Conservation (phyloP, 2,797 vertebrate genomes). For the Mus spretus region DNA sequence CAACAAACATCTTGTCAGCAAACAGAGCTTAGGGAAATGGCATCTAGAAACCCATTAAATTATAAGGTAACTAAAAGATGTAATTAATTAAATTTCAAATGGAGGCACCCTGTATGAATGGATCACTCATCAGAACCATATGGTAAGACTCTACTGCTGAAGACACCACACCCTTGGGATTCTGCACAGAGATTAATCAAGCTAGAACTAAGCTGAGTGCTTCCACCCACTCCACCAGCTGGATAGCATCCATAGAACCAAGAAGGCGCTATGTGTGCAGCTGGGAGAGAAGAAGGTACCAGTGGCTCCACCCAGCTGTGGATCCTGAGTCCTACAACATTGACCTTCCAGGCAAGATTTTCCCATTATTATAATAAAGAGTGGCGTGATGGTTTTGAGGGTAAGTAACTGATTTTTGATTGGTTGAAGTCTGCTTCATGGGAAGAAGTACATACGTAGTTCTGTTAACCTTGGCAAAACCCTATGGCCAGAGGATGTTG, state of each 20-base stretch:
- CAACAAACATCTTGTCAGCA: not conserved
- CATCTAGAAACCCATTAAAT: not conserved
- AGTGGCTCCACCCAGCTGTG: not conserved
- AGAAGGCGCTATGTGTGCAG: not conserved
- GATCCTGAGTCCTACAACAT: not conserved
- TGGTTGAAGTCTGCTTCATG: not conserved
- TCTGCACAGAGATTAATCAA: not conserved
- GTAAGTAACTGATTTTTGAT: not conserved
- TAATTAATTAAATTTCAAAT: not conserved
- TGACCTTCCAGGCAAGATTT: not conserved
- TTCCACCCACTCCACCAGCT: not conserved
- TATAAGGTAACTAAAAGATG: not conserved
- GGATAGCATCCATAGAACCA: not conserved
- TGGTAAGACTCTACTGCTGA: not conserved
- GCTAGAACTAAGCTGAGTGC: not conserved
- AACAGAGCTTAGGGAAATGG: not conserved
- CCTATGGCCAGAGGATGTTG: not conserved
- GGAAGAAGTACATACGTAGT: not conserved
- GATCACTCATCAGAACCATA: not conserved
- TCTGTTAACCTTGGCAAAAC: not conserved
- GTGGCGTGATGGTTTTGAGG: not conserved
- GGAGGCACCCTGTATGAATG: not conserved
- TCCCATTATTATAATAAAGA: not conserved
- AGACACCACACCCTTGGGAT: not conserved
- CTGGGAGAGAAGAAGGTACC: not conserved